phyloP scores from a whole-genome alignment of 2,888 invertebrate genomes.

The Sturmia bella region DNA sequence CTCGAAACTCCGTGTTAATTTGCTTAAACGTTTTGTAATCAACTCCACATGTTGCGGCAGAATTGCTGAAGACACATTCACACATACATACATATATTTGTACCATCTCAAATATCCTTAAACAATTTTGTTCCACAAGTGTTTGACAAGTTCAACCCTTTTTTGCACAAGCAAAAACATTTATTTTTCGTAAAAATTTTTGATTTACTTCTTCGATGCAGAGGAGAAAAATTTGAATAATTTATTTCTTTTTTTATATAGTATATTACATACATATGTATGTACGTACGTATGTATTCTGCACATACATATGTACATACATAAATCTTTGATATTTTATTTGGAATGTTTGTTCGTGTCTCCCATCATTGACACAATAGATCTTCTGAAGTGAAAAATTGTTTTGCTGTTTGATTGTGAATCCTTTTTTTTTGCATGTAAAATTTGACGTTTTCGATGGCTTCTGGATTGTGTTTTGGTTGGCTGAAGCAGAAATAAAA shows the following conservation, averaged over 20 bases:
- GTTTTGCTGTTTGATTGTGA: slow-evolving; percentile 68
- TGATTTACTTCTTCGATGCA: slow-evolving; percentile 59
- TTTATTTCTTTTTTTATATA: slow-evolving; percentile 52
- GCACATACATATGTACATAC: no score
- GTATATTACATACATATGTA: slow-evolving; percentile 33
- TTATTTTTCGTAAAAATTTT: slow-evolving; percentile 39
- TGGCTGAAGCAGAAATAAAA: slow-evolving; percentile 41
- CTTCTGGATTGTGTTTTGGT: slow-evolving; percentile 38
- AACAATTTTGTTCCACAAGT: slow-evolving; percentile 49
- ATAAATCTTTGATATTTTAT: no score
- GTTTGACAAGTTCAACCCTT: slow-evolving; percentile 65
- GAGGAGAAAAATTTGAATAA: slow-evolving; percentile 72
- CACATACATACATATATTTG: slow-evolving; percentile 2
- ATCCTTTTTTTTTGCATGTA: slow-evolving; percentile 64
- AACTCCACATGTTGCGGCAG: slow-evolving; percentile 70
- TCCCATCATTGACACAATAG: slow-evolving; percentile 67
- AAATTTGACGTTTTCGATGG: slow-evolving; percentile 33
- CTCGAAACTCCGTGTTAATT: slow-evolving; percentile 76
- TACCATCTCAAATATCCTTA: slow-evolving; percentile 34
- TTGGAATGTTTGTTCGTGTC: slow-evolving; percentile 30
- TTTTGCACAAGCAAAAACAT: slow-evolving; percentile 32
- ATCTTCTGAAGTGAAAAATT: slow-evolving; percentile 72
- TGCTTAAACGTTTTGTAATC: slow-evolving; percentile 77
- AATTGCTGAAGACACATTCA: slow-evolving; percentile 36
- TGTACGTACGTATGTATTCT: slow-evolving; percentile 9